These are phyloP conservation scores for Saimiri boliviensis DNA, from an alignment of 2,113 vertebrate species.

Conservation along the genomic window DNA sequence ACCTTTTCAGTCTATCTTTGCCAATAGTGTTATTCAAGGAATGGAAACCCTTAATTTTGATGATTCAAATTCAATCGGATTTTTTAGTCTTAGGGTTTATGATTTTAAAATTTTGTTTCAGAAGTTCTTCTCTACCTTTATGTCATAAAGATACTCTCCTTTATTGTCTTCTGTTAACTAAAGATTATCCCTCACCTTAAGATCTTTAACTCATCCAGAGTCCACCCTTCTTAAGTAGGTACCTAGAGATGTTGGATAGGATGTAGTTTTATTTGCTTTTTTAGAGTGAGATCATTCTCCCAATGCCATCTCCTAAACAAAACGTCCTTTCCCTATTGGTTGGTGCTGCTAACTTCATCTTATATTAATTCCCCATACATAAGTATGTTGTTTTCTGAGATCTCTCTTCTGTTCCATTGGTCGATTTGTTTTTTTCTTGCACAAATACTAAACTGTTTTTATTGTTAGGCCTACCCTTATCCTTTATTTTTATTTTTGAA, in stretches of 20 bases:
- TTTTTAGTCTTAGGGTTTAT: not conserved
- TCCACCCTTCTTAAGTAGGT: not conserved
- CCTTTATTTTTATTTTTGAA: constrained; percentile 32
- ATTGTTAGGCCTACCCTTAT: not conserved
- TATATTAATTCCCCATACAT: not conserved
- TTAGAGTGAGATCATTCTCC: not conserved
- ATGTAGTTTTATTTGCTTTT: not conserved
- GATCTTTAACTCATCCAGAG: not conserved
- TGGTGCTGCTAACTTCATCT: not conserved
- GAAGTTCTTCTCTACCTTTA: not conserved
- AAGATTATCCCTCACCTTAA: not conserved
- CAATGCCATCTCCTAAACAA: not conserved
- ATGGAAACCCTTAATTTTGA: not conserved
- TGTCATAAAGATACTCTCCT: not conserved
- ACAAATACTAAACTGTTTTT: not conserved
- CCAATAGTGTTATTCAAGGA: not conserved
- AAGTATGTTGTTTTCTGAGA: not conserved
- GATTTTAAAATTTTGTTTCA: not conserved
- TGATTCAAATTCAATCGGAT: not conserved
- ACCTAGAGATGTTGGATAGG: not conserved
- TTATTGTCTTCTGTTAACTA: not conserved
- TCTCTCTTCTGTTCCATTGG: not conserved
- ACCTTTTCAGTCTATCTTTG: not conserved
- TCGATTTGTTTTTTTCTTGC: not conserved
- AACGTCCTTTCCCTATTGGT: not conserved